These are phyloP conservation scores for Syrmaticus mikado DNA, from an alignment of 2,113 vertebrate genomes.

Conservation along the genomic window DNA sequence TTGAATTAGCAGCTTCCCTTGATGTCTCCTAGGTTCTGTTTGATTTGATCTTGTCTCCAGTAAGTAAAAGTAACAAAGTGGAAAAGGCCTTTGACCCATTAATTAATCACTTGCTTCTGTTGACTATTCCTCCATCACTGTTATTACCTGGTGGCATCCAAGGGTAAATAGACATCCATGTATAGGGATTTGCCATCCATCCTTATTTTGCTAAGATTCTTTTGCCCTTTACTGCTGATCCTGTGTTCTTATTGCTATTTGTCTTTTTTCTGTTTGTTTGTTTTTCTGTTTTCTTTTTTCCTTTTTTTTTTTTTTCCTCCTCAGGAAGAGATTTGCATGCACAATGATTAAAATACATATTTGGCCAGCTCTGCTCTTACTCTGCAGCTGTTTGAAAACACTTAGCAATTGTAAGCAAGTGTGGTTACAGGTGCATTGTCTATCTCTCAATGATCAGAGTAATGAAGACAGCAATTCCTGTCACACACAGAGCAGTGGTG, in stretches of 20 bases:
- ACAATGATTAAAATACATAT: not conserved
- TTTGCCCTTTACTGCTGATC: not conserved
- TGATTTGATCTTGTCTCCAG: constrained; percentile 45
- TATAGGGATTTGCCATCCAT: constrained; percentile 29
- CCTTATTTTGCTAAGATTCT: not conserved
- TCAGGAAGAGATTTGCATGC: not conserved
- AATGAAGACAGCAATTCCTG: not conserved
- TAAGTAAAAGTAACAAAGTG: constrained; percentile 31
- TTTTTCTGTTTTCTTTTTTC: too few relatives aligned
- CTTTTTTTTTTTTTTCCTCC: too few relatives aligned
- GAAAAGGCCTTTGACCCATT: constrained; percentile 35
- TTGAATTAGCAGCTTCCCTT: not conserved
- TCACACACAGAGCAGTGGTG: not conserved
- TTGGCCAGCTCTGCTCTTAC: not conserved
- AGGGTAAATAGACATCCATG: not conserved
- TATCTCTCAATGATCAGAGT: not conserved
- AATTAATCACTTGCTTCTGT: constrained; percentile 48
- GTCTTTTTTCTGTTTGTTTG: not conserved
- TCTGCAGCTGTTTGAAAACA: not conserved
- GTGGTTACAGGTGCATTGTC: not conserved
- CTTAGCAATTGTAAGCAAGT: accelerated
- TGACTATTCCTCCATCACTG: not conserved
- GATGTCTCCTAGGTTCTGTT: not conserved
- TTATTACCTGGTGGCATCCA: constrained; percentile 2
- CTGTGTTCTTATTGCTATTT: not conserved